Base-by-base conservation (phyloP, 2,888 invertebrate species). In the Onchidella celtica region DNA sequence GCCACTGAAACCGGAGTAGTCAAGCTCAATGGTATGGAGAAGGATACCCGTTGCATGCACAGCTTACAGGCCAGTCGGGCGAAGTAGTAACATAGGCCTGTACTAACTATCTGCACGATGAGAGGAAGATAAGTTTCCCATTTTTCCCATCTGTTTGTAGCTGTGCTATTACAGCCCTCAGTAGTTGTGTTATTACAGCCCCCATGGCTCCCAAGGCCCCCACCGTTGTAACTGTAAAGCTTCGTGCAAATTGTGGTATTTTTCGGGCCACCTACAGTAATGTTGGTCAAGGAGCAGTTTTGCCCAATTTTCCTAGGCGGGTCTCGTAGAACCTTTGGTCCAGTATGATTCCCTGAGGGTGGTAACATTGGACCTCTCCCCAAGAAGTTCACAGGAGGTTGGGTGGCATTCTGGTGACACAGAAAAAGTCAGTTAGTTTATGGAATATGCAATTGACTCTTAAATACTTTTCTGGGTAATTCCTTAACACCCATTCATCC, bases 31-130 rank as follows among this genome's bases (percentile, higher is more conserved):
- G 94, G 94, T 32, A 93, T 87, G 2, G 93, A 90, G 86, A 93
- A 94, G 77, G 93, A 92, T 79, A 94, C 90, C 14, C 90, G 87
- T 87, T 94, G 94, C 86, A 94, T 93, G 77, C 91, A 91, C 47
- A 94, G 91, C 86, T 93, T 93, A 87, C 94, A 94, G 3, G 94
- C 94, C 86, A 94, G 94, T 82, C 94, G 93, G 34, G 91, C 93
- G 77, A 93, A 92, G 80, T 93, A 93, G 86, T 94, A 94, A 84
- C 93, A 93, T n/a, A 93, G 78, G n/a, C 93, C 89, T 0, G 92
- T 91, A 2, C 93, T 89, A 11, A 89, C 83, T 36, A 91, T 86
- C 84, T 92, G 91, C 3, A 93, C 85, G 3, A 93, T 70, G 0
- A 85, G 73, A 1, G 86, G 85, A 75, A 87, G 79, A 75, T 86